Conservation (phyloP, 2,888 invertebrate species). For the Perizoma flavofasciatum region DNA sequence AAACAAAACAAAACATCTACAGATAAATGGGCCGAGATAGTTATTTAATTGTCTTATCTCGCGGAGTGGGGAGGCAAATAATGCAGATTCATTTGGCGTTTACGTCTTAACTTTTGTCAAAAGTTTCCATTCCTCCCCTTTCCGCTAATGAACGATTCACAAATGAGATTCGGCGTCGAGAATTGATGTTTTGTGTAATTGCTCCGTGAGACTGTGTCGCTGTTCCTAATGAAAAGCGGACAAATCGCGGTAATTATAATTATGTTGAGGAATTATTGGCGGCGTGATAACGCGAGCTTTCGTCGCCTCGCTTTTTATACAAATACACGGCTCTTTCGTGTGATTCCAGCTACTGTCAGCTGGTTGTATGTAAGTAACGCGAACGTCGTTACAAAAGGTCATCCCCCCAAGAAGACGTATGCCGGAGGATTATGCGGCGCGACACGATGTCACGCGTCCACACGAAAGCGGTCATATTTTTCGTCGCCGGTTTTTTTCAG, state of each 20-base stretch:
- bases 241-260: constrained; percentile 37
- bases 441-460: constrained; percentile 52
- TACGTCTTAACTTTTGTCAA: constrained; percentile 75
- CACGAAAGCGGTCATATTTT: constrained; percentile 69
- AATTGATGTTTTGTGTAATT: constrained; percentile 76
- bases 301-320: constrained; percentile 11
- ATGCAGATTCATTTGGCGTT: constrained; percentile 74
- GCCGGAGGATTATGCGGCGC: constrained; percentile 25
- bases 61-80: constrained; percentile 58
- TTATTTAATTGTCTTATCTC: constrained; percentile 78
- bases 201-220: constrained; percentile 45
- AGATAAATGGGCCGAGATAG: constrained; percentile 77
- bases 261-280: constrained; percentile 29
- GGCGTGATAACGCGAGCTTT: constrained; percentile 20
- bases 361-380: constrained; percentile 12
- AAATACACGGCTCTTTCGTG: constrained; percentile 1
- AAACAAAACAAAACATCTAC: constrained; percentile 73
- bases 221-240: constrained; percentile 37
- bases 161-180: constrained; percentile 66
- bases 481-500: constrained; percentile 63
- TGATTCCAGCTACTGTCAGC: constrained; percentile 17
- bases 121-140: constrained; percentile 66
- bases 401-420: constrained; percentile 27
- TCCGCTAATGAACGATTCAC: constrained; percentile 73
- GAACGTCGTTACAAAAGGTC: constrained; percentile 16